Evolutionary conservation across 2,797 vertebrate genomes (phyloP).

Genomic region (Cercopithecus hamlyni): DNA sequence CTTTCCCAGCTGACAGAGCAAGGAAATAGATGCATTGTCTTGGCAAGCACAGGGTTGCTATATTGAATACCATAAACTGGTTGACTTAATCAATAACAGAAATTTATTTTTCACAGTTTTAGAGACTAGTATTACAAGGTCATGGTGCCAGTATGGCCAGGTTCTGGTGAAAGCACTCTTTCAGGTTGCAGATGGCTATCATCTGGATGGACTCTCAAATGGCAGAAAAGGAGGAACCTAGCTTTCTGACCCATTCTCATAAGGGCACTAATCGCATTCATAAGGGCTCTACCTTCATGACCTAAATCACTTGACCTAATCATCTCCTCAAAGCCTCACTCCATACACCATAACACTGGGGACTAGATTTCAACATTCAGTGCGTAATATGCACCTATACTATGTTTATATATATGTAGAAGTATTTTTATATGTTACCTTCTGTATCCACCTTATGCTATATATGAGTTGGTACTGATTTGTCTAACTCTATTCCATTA

Average conservation of each 20-base stretch:
- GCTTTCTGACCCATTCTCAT: too few species aligned
- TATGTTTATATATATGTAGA: not conserved
- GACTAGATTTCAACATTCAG: not conserved
- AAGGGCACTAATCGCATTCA: not conserved
- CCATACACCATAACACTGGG: not conserved
- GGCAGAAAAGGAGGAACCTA: not conserved
- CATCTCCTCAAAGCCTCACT: not conserved
- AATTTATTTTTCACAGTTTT: not conserved
- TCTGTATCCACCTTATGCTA: not conserved
- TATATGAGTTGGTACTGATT: not conserved
- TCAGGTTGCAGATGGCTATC: not conserved
- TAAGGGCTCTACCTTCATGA: not conserved
- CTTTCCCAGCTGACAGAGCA: not conserved
- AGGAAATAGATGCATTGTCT: not conserved
- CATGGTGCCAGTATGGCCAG: not conserved
- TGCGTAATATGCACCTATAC: not conserved
- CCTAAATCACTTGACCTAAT: not conserved
- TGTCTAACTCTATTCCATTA: not conserved
- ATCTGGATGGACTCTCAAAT: not conserved
- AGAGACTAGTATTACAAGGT: not conserved
- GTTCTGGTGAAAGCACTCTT: not conserved
- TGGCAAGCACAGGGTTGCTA: not conserved
- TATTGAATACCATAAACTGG: not conserved
- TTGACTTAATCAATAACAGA: not conserved
- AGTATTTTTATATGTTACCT: not conserved